Conservation (phyloP, 2,797 vertebrate genomes). For the Columba guinea region DNA sequence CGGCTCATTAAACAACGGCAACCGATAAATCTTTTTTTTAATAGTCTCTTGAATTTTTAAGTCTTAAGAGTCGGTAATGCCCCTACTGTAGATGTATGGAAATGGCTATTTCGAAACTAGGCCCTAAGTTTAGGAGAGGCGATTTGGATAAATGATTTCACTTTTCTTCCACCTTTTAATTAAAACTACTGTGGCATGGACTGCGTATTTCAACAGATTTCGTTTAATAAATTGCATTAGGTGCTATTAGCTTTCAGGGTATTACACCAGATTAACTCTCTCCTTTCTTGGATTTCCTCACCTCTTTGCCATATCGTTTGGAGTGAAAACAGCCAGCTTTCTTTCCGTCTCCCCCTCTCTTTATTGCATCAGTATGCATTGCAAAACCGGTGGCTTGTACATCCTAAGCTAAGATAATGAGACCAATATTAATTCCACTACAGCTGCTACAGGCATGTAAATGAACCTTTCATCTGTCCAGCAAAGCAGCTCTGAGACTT, state of each 20-base stretch:
- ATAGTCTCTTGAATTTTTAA: constrained; percentile 48
- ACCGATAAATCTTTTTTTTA: background rate
- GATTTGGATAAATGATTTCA: constrained; percentile 63
- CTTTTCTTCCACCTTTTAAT: constrained; percentile 53
- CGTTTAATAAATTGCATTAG: constrained; percentile 11
- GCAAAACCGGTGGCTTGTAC: background rate
- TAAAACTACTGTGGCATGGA: constrained; percentile 8
- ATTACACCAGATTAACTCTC: constrained; percentile 6
- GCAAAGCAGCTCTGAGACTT: background rate
- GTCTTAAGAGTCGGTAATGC: background rate
- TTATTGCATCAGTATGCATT: background rate
- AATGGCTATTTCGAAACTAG: background rate
- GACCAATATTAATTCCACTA: constrained; percentile 41
- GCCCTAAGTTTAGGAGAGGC: background rate
- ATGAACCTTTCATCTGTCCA: background rate
- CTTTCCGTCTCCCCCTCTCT: background rate
- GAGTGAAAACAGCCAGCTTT: background rate
- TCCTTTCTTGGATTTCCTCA: background rate
- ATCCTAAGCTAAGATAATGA: constrained; percentile 40
- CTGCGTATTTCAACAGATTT: background rate
- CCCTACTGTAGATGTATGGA: background rate
- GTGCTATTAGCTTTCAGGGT: background rate
- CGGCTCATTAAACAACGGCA: background rate
- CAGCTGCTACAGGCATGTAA: background rate
- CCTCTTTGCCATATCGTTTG: background rate